phyloP scores from a whole-genome alignment of 2,113 vertebrate species.

The Zosterops lateralis region DNA sequence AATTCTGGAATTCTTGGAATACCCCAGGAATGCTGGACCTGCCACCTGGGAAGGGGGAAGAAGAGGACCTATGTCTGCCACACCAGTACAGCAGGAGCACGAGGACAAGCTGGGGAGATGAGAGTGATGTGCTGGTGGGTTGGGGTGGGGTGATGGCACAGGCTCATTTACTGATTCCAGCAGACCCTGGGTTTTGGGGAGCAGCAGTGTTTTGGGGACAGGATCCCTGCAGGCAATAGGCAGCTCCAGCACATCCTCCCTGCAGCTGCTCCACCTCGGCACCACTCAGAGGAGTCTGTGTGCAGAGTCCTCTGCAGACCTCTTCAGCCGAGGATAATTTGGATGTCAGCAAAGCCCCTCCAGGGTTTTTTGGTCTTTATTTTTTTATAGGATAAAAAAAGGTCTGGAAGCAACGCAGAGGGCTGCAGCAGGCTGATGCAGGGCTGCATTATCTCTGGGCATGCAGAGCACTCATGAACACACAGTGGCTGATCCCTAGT shows the following conservation, averaged over 20 bases:
- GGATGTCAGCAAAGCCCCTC: not conserved
- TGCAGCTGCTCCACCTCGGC: accelerated
- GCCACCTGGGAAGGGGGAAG: not conserved
- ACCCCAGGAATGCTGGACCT: not conserved
- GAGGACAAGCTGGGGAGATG: not conserved
- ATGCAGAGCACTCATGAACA: accelerated
- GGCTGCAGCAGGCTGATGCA: not conserved
- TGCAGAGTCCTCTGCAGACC: not conserved
- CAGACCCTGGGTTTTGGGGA: not conserved
- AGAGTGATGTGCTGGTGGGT: accelerated
- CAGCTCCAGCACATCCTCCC: not conserved
- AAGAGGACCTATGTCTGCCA: not conserved
- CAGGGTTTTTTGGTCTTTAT: not conserved
- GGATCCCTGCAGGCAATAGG: not conserved
- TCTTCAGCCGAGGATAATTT: not conserved
- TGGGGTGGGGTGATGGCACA: not conserved
- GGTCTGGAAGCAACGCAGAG: not conserved
- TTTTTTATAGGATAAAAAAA: not conserved
- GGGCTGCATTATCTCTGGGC: accelerated
- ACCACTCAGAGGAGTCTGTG: not conserved
- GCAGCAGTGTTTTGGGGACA: not conserved
- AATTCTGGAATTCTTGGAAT: not conserved
- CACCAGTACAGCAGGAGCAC: not conserved
- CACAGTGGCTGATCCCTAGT: accelerated
- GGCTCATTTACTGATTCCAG: not conserved